phyloP scores from a whole-genome alignment of 2,888 invertebrate genomes.

The Odiellus spinosus region DNA sequence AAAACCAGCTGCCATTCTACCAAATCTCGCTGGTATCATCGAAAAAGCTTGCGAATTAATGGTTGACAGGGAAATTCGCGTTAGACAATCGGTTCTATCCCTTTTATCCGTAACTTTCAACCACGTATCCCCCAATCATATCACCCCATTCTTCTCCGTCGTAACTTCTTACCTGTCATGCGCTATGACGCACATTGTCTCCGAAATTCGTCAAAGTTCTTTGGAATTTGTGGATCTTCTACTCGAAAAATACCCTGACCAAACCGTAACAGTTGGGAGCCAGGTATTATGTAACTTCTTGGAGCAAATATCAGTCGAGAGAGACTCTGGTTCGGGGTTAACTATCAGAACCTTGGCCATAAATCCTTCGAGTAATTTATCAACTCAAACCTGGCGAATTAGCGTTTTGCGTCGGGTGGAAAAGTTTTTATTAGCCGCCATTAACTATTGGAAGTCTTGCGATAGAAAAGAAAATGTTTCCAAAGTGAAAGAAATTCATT shows the following conservation, averaged over 20 bases:
- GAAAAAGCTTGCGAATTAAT: constrained; percentile 46
- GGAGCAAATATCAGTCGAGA: constrained; percentile 54
- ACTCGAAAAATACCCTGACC: constrained; percentile 45
- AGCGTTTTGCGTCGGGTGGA: background rate
- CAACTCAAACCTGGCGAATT: background rate
- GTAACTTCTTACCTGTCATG: constrained; percentile 64
- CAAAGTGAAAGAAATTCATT: constrained; percentile 1
- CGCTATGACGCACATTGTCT: constrained; percentile 76
- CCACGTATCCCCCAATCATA: constrained; percentile 36
- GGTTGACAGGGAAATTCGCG: background rate
- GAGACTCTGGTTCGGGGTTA: background rate
- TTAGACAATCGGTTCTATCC: background rate
- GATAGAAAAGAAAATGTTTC: background rate
- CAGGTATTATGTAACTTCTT: constrained; percentile 63
- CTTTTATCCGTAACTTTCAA: constrained; percentile 9
- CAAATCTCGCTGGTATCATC: constrained; percentile 49
- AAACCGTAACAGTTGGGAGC: constrained; percentile 48
- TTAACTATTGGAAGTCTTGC: background rate
- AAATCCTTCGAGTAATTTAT: background rate
- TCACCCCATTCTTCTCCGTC: constrained; percentile 56
- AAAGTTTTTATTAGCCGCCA: background rate
- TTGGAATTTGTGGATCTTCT: constrained; percentile 58
- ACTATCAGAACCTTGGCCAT: background rate
- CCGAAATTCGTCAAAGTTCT: constrained; percentile 64
- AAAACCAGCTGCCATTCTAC: constrained; percentile 36